Base-by-base conservation (phyloP, 2,113 vertebrate genomes). In the Eulacestoma nigropectus region DNA sequence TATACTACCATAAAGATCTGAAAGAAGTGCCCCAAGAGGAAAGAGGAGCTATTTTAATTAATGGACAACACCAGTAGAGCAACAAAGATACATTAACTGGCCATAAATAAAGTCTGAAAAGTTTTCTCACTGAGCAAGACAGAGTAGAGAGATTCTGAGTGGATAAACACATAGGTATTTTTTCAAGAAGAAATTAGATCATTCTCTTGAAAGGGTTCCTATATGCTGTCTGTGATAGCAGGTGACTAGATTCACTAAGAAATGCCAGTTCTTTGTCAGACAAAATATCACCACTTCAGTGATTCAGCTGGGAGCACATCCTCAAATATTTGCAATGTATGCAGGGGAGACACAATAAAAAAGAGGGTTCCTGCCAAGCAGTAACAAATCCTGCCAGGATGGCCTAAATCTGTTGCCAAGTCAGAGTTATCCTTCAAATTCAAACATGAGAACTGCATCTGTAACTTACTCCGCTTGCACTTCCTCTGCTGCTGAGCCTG, bases 261-360 rank as follows among this genome's bases (percentile, higher is more conserved):
- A 92, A 79, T 41, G 76, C 35, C 92, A 86, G 59, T 16, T 90
- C 86, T 84, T 75, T 95, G 72, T 78, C 73, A 90, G 52, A 84
- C 70, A 70, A 87, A 92, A 78, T 87, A 89, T 74, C 86, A 86
- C 73, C 73, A 89, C 47, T 89, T 70, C 56, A 70, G 79, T 81
- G 84, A 93, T 87, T 93, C 85, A 80, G 49, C 78, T 76, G 81
- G 88, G 85, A 95, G 90, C 39, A 64, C 39, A 78, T 93, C 80
- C 83, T 90, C 75, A 89, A 95, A 95, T 95, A 95, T 92, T 95
- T 95, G 93, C 83, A 67, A 87, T 87, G 79, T 81, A 82, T 89
- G 84, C 77, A 92, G 65, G n/a, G 74, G 44, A 92, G 81, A 84
- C 64, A 74, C 82, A 92, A 90, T 84, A 90, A 93, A 94, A 93